phyloP scores from a whole-genome alignment of 2,888 invertebrate species.

The Resseliella maxima region DNA sequence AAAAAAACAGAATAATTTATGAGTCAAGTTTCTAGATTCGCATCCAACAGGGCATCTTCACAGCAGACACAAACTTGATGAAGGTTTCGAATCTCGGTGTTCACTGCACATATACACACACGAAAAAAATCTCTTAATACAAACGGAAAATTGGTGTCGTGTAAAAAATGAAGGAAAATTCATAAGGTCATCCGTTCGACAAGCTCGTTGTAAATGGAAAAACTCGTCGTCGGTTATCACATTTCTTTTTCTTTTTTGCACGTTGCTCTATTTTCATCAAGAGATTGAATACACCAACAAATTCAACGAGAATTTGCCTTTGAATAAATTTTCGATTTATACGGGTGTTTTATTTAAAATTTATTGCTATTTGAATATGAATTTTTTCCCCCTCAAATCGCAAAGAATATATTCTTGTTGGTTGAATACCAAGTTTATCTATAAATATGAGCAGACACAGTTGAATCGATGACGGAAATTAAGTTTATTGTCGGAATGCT shows the following conservation, averaged over 20 bases:
- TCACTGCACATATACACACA: not conserved
- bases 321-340: slow-evolving; percentile 51
- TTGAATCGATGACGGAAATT: slow-evolving; percentile 51
- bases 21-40: slow-evolving; percentile 48
- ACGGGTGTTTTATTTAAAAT: slow-evolving; percentile 49
- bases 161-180: slow-evolving; percentile 54
- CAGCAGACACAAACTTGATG: not conserved
- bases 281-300: slow-evolving; percentile 46
- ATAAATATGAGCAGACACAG: slow-evolving; percentile 42
- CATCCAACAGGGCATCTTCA: slow-evolving; percentile 45
- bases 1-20: slow-evolving; percentile 52
- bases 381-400: slow-evolving; percentile 20
- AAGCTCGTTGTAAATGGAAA: not conserved
- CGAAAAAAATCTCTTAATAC: not conserved
- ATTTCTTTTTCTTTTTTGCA: not conserved
- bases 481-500: slow-evolving; percentile 22
- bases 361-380: slow-evolving; percentile 55
- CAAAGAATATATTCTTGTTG: not conserved
- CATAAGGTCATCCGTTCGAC: slow-evolving; percentile 44
- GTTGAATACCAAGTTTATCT: slow-evolving; percentile 29
- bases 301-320: slow-evolving; percentile 49
- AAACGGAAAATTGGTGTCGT: slow-evolving; percentile 37
- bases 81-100: slow-evolving; percentile 21
- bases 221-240: not conserved
- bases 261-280: slow-evolving; percentile 12